phyloP scores from a whole-genome alignment of 2,888 invertebrate genomes.

The Tenodera sinensis region DNA sequence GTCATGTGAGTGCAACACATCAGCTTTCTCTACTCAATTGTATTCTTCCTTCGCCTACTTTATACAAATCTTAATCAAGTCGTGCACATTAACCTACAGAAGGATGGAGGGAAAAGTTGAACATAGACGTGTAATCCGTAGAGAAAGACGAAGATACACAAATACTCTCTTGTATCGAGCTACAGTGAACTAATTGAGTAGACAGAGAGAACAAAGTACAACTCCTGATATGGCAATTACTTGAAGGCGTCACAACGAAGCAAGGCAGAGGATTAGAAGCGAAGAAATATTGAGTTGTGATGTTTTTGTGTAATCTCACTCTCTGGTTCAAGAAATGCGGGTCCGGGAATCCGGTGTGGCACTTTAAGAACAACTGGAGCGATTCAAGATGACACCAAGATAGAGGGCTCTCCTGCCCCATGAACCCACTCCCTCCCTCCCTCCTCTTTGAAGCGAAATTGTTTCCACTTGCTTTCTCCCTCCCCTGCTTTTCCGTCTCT shows the following conservation, averaged over 20 bases:
- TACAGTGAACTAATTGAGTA: background rate
- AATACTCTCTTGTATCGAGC: background rate
- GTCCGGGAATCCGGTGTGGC: background rate
- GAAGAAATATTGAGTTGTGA: background rate
- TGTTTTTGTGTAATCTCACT: background rate
- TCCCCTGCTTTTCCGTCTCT: too few species aligned
- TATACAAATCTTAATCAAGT: too few species aligned
- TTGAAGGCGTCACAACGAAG: background rate
- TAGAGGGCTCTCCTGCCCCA: background rate
- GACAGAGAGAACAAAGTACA: background rate
- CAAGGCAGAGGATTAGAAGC: background rate
- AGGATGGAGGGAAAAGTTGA: too few species aligned
- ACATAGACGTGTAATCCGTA: too few species aligned
- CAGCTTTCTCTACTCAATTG: too few species aligned
- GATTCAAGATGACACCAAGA: conserved; percentile 3
- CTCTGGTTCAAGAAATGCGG: background rate
- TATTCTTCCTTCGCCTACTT: too few species aligned
- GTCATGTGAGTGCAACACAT: too few species aligned
- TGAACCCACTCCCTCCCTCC: background rate
- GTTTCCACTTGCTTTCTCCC: background rate
- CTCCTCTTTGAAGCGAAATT: background rate
- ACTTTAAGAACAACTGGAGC: conserved; percentile 8
- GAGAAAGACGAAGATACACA: too few species aligned
- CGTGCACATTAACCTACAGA: too few species aligned
- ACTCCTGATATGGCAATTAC: background rate